These are phyloP conservation scores for Andricus curvator DNA, from an alignment of 2,888 invertebrate species.

Conservation along the genomic window DNA sequence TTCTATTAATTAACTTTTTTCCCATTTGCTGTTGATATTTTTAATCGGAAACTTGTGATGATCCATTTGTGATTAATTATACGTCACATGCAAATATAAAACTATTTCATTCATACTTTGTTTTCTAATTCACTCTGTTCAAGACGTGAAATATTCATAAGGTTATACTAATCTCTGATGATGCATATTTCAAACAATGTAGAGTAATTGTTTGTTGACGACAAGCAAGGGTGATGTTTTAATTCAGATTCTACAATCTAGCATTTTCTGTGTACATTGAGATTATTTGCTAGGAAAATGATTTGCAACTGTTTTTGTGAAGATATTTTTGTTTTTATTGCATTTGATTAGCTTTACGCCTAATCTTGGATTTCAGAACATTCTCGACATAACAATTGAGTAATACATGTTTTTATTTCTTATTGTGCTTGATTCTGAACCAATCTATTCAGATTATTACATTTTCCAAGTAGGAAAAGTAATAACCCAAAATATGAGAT, in stretches of 20 bases:
- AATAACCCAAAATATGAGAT: too few species aligned
- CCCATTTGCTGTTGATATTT: neutral
- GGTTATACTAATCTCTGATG: neutral
- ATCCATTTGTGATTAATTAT: neutral
- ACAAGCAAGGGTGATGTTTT: neutral
- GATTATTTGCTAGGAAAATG: neutral
- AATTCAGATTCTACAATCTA: neutral
- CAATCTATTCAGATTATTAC: too few species aligned
- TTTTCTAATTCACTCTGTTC: neutral
- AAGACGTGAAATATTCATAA: constrained; percentile 23
- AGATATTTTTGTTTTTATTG: neutral
- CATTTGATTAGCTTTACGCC: neutral
- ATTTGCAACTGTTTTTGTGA: neutral
- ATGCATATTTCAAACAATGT: neutral
- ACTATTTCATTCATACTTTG: constrained; percentile 27
- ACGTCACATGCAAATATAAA: neutral
- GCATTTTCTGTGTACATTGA: neutral
- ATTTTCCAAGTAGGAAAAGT: too few species aligned
- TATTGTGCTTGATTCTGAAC: too few species aligned
- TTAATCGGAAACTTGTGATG: neutral
- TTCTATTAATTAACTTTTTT: neutral
- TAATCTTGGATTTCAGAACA: neutral
- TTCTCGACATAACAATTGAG: too few species aligned
- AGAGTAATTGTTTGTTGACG: neutral
- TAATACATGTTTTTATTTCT: too few species aligned